These are phyloP conservation scores for Noctuana brunneofusca DNA, from an alignment of 2,888 invertebrate genomes.

Conservation along the genomic window DNA sequence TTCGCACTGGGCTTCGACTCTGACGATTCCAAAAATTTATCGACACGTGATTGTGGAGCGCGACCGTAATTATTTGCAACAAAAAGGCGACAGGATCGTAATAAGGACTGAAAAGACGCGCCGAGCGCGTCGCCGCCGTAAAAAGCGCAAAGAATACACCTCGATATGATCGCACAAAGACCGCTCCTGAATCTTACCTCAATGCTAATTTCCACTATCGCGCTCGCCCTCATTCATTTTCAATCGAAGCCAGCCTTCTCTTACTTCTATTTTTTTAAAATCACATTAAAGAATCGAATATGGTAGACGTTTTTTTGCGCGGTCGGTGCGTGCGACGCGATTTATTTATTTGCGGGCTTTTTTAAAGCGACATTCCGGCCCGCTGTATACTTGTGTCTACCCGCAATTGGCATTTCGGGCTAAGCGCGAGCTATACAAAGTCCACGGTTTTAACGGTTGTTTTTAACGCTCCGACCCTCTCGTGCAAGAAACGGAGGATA, in stretches of 20 bases:
- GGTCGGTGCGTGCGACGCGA: conserved; percentile 78
- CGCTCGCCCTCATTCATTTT: conserved; percentile 82
- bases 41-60: conserved; percentile 54
- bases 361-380: conserved; percentile 81
- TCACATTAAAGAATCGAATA: conserved; percentile 83
- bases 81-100: conserved; percentile 76
- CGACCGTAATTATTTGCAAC: conserved; percentile 73
- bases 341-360: conserved; percentile 82
- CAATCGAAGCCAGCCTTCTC: conserved; percentile 78
- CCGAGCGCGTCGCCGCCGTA: conserved; percentile 70
- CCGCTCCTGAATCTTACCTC: conserved; percentile 81
- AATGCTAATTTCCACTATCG: conserved; percentile 84
- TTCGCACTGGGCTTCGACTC: conserved; percentile 27
- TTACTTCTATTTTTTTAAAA: conserved; percentile 80
- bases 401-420: conserved; percentile 82
- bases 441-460: conserved; percentile 81
- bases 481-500: conserved; percentile 78
- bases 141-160: conserved; percentile 83
- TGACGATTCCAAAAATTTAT: conserved; percentile 46
- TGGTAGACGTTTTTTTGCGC: conserved; percentile 76
- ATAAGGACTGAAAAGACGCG: conserved; percentile 72
- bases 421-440: conserved; percentile 81
- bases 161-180: conserved; percentile 83
- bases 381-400: conserved; percentile 83
- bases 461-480: conserved; percentile 79